Conservation (phyloP, 2,888 invertebrate genomes). For the Venustoraphidia nigricollis region DNA sequence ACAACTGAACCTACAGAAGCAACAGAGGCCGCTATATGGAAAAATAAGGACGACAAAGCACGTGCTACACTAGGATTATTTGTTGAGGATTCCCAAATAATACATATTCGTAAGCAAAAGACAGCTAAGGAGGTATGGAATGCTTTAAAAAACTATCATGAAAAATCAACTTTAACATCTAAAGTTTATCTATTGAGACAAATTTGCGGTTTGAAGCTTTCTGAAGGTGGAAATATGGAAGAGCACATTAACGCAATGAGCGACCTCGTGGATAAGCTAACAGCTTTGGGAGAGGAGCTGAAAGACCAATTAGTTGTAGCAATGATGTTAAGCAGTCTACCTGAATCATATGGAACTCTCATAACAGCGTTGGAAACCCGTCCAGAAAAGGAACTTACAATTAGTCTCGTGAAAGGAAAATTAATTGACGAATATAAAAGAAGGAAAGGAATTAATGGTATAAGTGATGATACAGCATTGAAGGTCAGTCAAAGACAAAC, state of each 20-base stretch:
- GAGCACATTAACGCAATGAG: slow-evolving; percentile 12
- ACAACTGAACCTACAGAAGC: slow-evolving; percentile 5
- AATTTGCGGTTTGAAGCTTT: slow-evolving; percentile 7
- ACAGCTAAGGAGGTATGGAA: slow-evolving; percentile 7
- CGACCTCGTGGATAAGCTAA: slow-evolving; percentile 10
- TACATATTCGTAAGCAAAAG: slow-evolving; percentile 2
- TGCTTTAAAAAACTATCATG: slow-evolving; percentile 6
- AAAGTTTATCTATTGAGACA: slow-evolving; percentile 7
- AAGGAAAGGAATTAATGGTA: slow-evolving; percentile 5
- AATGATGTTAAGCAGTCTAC: slow-evolving; percentile 13
- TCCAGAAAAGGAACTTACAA: slow-evolving; percentile 11
- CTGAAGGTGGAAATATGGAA: slow-evolving; percentile 10
- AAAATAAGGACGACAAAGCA: slow-evolving; percentile 10
- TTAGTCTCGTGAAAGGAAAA: slow-evolving; percentile 12
- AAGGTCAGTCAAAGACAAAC: neutral
- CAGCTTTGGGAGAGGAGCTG: slow-evolving; percentile 10
- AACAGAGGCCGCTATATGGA: slow-evolving; percentile 6
- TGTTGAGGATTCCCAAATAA: slow-evolving; percentile 8
- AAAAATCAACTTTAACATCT: slow-evolving; percentile 8
- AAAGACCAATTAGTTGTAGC: slow-evolving; percentile 10
- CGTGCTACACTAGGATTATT: slow-evolving; percentile 7
- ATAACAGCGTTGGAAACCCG: slow-evolving; percentile 13
- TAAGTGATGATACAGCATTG: neutral
- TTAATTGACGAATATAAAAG: slow-evolving; percentile 13
- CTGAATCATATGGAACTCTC: slow-evolving; percentile 13